Evolutionary conservation across 2,797 vertebrate genomes (phyloP), one percentile per base, ranked within the genome.

Genomic region (Urophycis tenuis): DNA sequence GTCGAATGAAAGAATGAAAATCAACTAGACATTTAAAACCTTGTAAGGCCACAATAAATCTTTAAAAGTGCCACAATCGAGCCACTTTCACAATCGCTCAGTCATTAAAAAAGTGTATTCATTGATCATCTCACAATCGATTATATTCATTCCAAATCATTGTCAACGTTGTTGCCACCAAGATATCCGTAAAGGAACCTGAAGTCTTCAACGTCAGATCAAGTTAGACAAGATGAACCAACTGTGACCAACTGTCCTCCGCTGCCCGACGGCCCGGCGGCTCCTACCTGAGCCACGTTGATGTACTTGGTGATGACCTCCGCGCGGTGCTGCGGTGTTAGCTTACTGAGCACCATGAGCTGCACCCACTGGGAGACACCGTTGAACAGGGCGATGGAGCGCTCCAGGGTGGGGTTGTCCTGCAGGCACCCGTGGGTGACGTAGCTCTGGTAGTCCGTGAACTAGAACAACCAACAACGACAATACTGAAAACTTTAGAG

Each of bases 281-380:
- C 29, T 36, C 81, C 84, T 92, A 99, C 97, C 95, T 98, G 95
- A 71, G 97, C 95, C 82, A 99, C 95, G 41, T 98, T 94, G 88
- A 98, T 98, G 89, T 97, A 99, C 85, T 99, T 98, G 79, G 95
- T 95, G 88, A 99, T 98, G 83, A 99, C 97, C 79, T 96, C 94
- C 74, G 96, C 96, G 19, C 97, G 94, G 88, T 96, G 96, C 85
- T 96, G 96, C 12, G 97, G 94, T 2, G 95, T 98, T 30, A 96
- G 95, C 87, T 98, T 98, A 91, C 96, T 99, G 77, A 99, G 96
- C 83, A 99, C 95, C 97, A 99, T 99, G 83, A 99, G 91, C 78
- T 99, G 97, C 70, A 99, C 96, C 97, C 97, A 99, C 83, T 98
- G 98, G 12, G 97, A 99, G 81, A 98, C 94, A 0, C 96, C 95